Conservation (phyloP, 2,888 invertebrate genomes). For the Polydrusus pterygomalis region DNA sequence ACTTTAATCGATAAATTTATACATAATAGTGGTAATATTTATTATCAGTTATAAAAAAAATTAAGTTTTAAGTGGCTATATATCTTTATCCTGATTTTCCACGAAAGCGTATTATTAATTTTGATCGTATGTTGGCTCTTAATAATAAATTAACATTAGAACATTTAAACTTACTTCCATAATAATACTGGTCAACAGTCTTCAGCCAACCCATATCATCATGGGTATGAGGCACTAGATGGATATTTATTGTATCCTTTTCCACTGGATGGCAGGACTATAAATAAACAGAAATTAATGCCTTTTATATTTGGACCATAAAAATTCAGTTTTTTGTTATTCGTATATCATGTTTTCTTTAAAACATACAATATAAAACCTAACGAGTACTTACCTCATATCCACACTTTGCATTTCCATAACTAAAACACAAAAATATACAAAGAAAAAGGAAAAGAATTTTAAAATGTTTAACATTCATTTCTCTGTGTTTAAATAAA, state of each 20-base stretch:
- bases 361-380: no score
- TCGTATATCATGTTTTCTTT: no score
- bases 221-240: conserved; percentile 87
- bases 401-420: conserved; percentile 13
- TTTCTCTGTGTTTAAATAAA: neutral
- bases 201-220: conserved; percentile 92
- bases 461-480: neutral
- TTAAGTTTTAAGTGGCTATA: no score
- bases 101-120: no score
- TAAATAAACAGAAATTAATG: neutral
- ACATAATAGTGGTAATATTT: no score
- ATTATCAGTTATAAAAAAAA: no score
- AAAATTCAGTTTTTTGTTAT: no score
- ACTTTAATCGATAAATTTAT: no score
- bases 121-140: no score
- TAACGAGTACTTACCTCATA: conserved; percentile 9
- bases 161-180: conserved; percentile 72
- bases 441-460: neutral
- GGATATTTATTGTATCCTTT: conserved; percentile 83
- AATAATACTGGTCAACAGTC: conserved; percentile 89
- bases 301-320: no score
- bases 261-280: conserved; percentile 74
- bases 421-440: neutral
- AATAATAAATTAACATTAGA: no score
- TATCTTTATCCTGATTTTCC: no score